Conservation (phyloP, 2,888 invertebrate genomes). For the Ptilodon capucinus region DNA sequence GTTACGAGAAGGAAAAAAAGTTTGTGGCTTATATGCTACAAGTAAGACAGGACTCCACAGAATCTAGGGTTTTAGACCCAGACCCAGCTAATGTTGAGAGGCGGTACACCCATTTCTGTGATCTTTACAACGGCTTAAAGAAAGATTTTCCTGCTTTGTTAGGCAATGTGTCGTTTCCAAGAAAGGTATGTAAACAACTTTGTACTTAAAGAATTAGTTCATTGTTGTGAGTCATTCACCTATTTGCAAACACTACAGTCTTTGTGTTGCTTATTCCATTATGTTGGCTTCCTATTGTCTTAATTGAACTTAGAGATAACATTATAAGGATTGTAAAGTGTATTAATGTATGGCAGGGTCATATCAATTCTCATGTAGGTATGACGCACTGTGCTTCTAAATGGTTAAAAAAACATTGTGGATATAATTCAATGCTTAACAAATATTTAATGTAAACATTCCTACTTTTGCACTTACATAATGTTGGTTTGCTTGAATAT, state of each 20-base stretch:
- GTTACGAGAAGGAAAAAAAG: constrained; percentile 84
- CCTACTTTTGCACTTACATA: no score
- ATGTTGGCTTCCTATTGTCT: background rate
- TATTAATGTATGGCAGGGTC: background rate
- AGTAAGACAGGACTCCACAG: constrained; percentile 82
- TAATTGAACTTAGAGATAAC: background rate
- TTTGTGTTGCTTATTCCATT: background rate
- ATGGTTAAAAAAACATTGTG: background rate
- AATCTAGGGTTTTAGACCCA: constrained; percentile 67
- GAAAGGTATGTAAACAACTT: constrained; percentile 75
- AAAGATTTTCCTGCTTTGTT: constrained; percentile 82
- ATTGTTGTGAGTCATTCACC: constrained; percentile 20
- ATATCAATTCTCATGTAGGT: background rate
- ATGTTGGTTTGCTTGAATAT: no score
- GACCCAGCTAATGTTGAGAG: constrained; percentile 86
- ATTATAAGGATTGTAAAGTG: no score
- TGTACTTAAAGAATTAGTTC: background rate
- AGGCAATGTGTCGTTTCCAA: constrained; percentile 83
- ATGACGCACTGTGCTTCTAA: background rate
- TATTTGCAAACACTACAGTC: background rate
- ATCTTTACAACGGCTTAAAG: constrained; percentile 84
- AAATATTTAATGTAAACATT: no score
- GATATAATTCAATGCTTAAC: background rate
- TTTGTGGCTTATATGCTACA: constrained; percentile 87
- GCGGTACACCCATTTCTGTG: constrained; percentile 88